Evolutionary conservation across 2,888 invertebrate genomes (phyloP).

Genomic region (Drosophila multiciliata): DNA sequence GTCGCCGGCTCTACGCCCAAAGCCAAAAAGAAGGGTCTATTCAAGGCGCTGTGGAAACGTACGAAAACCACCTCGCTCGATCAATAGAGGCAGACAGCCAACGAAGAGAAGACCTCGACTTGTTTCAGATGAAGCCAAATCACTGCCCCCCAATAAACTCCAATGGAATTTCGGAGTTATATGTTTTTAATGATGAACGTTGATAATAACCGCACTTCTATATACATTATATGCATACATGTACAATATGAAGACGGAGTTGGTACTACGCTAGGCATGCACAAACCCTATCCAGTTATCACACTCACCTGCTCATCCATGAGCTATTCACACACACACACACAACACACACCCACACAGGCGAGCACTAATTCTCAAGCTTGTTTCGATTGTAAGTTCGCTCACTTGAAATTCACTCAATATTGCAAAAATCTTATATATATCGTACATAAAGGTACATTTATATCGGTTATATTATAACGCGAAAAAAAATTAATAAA

Average conservation of each 20-base stretch:
- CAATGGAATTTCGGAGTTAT: slow-evolving; percentile 23
- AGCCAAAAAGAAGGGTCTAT: slow-evolving; percentile 93
- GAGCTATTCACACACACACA: slow-evolving; percentile 29
- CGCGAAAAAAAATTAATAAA: slow-evolving; percentile 54
- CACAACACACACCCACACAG: slow-evolving; percentile 2
- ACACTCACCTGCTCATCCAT: slow-evolving; percentile 37
- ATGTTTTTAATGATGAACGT: slow-evolving; percentile 45
- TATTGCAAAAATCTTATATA: slow-evolving; percentile 39
- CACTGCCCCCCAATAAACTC: slow-evolving; percentile 53
- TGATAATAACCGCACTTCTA: slow-evolving; percentile 68
- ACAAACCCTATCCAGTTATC: neutral
- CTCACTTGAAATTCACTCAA: slow-evolving; percentile 46
- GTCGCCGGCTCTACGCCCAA: slow-evolving; percentile 65
- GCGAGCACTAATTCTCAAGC: slow-evolving; percentile 50
- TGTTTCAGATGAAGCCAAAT: slow-evolving; percentile 42
- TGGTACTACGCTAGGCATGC: slow-evolving; percentile 15
- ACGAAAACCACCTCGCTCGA: slow-evolving; percentile 94
- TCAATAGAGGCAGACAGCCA: slow-evolving; percentile 86
- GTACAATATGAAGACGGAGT: slow-evolving; percentile 10
- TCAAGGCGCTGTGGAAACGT: slow-evolving; percentile 95
- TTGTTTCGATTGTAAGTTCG: slow-evolving; percentile 50
- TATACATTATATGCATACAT: slow-evolving; percentile 21
- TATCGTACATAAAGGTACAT: slow-evolving; percentile 31
- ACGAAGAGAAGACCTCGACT: slow-evolving; percentile 9
- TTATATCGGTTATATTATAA: slow-evolving; percentile 62